Evolutionary conservation across 2,797 vertebrate genomes (phyloP).

Genomic region (Coreius guichenoti): DNA sequence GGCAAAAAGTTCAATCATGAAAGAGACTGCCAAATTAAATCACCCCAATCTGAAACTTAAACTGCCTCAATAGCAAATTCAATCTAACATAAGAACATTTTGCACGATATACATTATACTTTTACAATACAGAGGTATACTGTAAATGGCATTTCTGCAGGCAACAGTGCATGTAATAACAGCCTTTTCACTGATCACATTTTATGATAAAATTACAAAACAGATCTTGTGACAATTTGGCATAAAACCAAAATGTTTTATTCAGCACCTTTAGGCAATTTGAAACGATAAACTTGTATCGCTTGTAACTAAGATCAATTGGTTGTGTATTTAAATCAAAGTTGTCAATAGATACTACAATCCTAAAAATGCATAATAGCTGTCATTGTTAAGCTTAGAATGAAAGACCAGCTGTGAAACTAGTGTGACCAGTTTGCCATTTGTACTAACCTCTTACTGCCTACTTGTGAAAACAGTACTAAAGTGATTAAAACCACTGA

Average conservation of each 20-base stretch:
- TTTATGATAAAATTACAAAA: constrained; percentile 1
- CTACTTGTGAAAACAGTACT: neutral
- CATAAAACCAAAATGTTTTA: neutral
- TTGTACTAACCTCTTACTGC: neutral
- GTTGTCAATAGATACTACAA: neutral
- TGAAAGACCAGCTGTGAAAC: constrained; percentile 13
- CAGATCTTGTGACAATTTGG: neutral
- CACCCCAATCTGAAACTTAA: neutral
- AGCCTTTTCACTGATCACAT: neutral
- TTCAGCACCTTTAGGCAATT: neutral
- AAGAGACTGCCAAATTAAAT: neutral
- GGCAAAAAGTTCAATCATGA: neutral
- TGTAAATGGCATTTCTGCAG: neutral
- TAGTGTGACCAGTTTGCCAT: neutral
- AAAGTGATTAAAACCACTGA: neutral
- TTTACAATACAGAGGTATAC: neutral
- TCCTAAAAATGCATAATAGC: neutral
- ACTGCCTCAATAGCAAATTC: neutral
- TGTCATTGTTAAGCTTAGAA: neutral
- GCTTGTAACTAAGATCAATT: neutral
- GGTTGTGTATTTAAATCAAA: neutral
- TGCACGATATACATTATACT: neutral
- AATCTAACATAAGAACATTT: neutral
- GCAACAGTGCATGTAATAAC: neutral
- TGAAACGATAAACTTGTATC: neutral